Conservation (phyloP, 2,113 vertebrate genomes). For the Chitala chitala region DNA sequence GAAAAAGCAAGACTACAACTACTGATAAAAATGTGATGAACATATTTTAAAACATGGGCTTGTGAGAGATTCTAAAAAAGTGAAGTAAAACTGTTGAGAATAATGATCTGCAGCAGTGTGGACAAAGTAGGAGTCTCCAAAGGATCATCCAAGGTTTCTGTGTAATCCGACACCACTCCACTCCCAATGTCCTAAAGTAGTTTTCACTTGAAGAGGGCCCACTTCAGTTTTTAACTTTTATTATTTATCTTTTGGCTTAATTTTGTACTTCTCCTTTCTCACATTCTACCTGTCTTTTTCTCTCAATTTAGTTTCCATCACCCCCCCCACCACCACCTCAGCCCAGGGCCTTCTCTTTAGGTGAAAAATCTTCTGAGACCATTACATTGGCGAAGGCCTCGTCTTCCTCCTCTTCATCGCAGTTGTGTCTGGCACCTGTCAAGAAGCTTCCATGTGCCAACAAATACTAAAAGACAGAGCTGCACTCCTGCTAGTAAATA, state of each 20-base stretch:
- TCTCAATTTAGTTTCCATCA: background rate
- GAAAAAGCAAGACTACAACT: background rate
- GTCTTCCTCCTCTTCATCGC: background rate
- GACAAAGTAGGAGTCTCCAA: background rate
- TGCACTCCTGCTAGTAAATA: background rate
- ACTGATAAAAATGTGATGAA: too few relatives aligned
- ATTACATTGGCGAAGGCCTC: background rate
- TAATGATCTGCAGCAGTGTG: background rate
- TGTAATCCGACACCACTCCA: too few relatives aligned
- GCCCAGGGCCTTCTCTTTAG: background rate
- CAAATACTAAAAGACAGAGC: background rate
- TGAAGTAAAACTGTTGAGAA: background rate
- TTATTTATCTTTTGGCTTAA: too few relatives aligned
- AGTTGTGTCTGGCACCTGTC: background rate
- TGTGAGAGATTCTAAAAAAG: too few relatives aligned
- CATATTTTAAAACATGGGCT: too few relatives aligned
- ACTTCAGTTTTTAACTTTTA: background rate
- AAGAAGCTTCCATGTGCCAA: conserved; percentile 3
- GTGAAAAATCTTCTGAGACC: background rate
- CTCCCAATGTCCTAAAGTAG: too few relatives aligned
- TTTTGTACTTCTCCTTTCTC: background rate
- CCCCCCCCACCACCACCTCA: too few relatives aligned
- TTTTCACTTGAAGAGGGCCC: background rate
- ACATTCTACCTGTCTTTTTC: background rate
- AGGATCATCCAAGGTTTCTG: too few relatives aligned